These are phyloP conservation scores for Cosmia trapezina DNA, from an alignment of 2,888 invertebrate genomes.

Conservation along the genomic window DNA sequence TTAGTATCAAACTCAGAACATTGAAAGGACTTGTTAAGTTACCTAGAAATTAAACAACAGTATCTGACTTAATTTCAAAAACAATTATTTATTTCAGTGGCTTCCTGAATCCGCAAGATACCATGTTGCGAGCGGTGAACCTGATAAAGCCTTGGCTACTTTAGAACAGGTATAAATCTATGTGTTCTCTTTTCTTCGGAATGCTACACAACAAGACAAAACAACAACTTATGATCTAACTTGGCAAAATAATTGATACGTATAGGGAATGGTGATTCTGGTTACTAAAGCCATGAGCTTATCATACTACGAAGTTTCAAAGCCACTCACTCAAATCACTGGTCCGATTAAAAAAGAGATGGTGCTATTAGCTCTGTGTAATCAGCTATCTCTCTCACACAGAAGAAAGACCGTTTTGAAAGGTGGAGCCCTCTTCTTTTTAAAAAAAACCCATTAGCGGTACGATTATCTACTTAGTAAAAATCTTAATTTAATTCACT, in stretches of 20 bases:
- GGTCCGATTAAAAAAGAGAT: background rate
- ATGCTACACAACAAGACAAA: background rate
- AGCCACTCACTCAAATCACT: background rate
- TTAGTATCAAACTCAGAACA: background rate
- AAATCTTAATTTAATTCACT: background rate
- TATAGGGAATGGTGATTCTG: background rate
- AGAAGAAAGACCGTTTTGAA: background rate
- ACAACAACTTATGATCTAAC: background rate
- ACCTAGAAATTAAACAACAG: background rate
- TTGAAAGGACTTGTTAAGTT: background rate
- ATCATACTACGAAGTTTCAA: background rate
- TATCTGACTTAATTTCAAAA: background rate
- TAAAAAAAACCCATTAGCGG: background rate
- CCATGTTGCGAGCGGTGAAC: slow-evolving; percentile 96
- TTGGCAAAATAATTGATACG: background rate
- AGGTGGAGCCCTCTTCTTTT: background rate
- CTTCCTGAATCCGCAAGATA: slow-evolving; percentile 97
- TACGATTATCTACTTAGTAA: background rate
- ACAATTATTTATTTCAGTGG: slow-evolving; percentile 92
- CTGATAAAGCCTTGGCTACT: slow-evolving; percentile 96
- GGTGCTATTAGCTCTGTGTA: background rate
- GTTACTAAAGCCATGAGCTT: no score
- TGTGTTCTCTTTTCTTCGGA: background rate
- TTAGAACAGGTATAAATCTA: slow-evolving; percentile 92
- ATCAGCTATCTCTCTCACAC: background rate